Percentiles rank a stretch among this genome's conserved stretches.
phyloP scores from a whole-genome alignment of 2,797 vertebrate genomes.

The Betta splendens region DNA sequence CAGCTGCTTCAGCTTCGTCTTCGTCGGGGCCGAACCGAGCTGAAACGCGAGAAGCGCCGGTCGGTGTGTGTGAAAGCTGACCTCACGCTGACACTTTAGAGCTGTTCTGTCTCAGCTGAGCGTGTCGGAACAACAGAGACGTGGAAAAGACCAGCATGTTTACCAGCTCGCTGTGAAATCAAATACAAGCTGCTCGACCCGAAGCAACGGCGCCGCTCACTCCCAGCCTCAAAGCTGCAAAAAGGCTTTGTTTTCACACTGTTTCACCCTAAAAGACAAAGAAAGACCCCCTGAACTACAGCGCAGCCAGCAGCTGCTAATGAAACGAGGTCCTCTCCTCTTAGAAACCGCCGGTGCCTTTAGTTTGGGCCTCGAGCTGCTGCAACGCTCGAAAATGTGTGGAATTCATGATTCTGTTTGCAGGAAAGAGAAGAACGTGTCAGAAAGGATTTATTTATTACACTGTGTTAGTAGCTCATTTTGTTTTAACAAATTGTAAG shows the following conservation, averaged over 20 bases:
- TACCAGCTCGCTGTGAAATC: constrained; percentile 81
- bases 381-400: not conserved
- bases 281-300: not conserved
- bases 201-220: constrained; percentile 71
- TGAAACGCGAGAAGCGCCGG: constrained; percentile 69
- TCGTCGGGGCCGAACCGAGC: constrained; percentile 62
- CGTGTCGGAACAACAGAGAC: constrained; percentile 76
- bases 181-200: constrained; percentile 76
- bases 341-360: not conserved
- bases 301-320: not conserved
- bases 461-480: too few relatives aligned
- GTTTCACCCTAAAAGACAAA: not conserved
- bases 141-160: constrained; percentile 81
- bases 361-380: constrained; percentile 5
- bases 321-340: not conserved
- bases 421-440: not conserved
- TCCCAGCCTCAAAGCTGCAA: constrained; percentile 61
- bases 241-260: constrained; percentile 11
- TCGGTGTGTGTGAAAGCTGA: constrained; percentile 78
- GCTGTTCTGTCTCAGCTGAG: constrained; percentile 75
- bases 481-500: too few relatives aligned
- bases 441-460: not conserved
- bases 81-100: constrained; percentile 77
- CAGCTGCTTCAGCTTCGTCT: too few relatives aligned
- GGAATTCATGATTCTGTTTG: not conserved